phyloP scores from a whole-genome alignment of 2,888 invertebrate species.

The Ceramica pisi region DNA sequence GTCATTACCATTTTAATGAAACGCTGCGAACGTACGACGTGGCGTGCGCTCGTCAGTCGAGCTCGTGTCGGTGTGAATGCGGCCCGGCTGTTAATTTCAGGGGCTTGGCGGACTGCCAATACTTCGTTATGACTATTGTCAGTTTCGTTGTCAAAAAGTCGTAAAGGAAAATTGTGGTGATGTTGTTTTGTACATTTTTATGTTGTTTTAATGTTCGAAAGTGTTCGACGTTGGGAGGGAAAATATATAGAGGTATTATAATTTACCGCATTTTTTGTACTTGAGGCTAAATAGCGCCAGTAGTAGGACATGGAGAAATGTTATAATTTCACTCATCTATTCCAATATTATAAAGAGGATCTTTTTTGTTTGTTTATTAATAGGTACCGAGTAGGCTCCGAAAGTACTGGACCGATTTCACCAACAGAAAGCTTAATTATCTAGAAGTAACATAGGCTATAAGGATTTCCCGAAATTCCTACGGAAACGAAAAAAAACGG shows the following conservation, averaged over 20 bases:
- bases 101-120: conserved; percentile 57
- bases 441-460: too few species aligned
- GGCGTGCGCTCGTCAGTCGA: conserved; percentile 30
- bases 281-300: neutral
- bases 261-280: neutral
- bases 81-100: conserved; percentile 53
- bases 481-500: too few species aligned
- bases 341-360: too few species aligned
- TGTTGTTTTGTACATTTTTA: conserved; percentile 24
- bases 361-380: too few species aligned
- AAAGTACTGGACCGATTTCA: too few species aligned
- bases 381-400: too few species aligned
- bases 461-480: too few species aligned
- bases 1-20: conserved; percentile 64
- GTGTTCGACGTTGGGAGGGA: neutral
- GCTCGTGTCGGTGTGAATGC: conserved; percentile 48
- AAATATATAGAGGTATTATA: neutral
- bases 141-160: conserved; percentile 45
- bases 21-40: conserved; percentile 30
- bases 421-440: too few species aligned
- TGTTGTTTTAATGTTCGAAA: conserved; percentile 30
- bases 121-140: conserved; percentile 57
- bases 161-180: conserved; percentile 15
- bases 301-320: neutral
- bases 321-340: neutral